These are phyloP conservation scores for Oncorhynchus kisutch DNA, from an alignment of 2,113 vertebrate species.

Conservation along the genomic window DNA sequence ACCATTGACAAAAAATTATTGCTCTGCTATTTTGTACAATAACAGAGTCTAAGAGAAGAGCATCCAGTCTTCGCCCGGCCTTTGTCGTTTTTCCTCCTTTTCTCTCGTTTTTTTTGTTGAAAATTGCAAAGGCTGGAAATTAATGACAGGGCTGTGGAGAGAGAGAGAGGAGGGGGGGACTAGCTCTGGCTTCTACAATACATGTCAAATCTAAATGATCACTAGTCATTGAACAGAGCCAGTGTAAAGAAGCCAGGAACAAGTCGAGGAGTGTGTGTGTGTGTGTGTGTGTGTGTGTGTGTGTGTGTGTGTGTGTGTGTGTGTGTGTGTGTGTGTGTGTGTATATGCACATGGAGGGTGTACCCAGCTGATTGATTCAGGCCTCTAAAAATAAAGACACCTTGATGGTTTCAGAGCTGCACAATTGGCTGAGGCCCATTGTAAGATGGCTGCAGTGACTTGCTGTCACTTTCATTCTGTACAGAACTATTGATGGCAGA, in stretches of 20 bases:
- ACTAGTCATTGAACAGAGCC: constrained; percentile 81
- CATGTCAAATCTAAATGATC: constrained; percentile 91
- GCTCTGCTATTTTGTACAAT: constrained; percentile 92
- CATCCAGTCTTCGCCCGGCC: constrained; percentile 83
- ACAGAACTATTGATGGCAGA: constrained; percentile 29
- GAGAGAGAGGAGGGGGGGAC: constrained; percentile 52
- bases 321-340: constrained; percentile 17
- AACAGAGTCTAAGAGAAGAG: constrained; percentile 85
- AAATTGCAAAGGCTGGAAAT: constrained; percentile 88
- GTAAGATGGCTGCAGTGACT: constrained; percentile 80
- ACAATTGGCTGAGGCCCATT: constrained; percentile 86
- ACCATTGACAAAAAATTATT: constrained; percentile 96
- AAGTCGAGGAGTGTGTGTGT: constrained; percentile 21
- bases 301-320: constrained; percentile 29
- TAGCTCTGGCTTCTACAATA: constrained; percentile 83
- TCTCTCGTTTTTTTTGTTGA: constrained; percentile 58
- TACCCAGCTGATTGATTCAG: constrained; percentile 83
- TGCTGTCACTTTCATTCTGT: constrained; percentile 66
- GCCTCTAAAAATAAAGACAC: constrained; percentile 83
- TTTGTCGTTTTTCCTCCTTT: constrained; percentile 64
- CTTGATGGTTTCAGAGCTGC: constrained; percentile 85
- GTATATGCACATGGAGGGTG: constrained; percentile 15
- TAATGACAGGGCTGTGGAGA: constrained; percentile 80
- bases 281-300: constrained; percentile 15
- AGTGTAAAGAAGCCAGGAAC: constrained; percentile 60